These are phyloP conservation scores for Oryctes rhinoceros DNA, from an alignment of 1,140 invertebrate genomes.

Conservation along the genomic window DNA sequence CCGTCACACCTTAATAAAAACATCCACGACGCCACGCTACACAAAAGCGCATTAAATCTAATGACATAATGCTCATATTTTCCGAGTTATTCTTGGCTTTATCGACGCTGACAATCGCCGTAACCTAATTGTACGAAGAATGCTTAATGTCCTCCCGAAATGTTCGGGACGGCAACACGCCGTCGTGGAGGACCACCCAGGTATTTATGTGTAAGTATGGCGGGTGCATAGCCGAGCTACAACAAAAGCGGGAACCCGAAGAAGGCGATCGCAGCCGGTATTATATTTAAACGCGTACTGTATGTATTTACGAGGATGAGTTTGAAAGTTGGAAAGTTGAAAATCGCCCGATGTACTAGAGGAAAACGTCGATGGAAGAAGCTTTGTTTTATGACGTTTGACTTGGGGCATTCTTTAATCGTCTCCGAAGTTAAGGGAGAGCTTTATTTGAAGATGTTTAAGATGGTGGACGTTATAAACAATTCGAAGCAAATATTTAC, in stretches of 20 bases:
- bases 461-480: no score
- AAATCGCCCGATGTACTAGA: no score
- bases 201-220: not conserved
- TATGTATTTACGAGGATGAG: not conserved
- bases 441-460: no score
- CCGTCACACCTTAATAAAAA: constrained; percentile 35
- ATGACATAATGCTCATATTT: constrained; percentile 30
- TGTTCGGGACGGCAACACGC: constrained; percentile 16
- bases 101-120: constrained; percentile 24
- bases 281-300: not conserved
- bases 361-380: no score
- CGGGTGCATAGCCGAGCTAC: not conserved
- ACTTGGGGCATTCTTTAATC: no score
- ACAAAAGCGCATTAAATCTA: constrained; percentile 24
- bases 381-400: no score
- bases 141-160: constrained; percentile 25
- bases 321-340: no score
- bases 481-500: no score
- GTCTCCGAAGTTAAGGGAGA: no score
- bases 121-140: constrained; percentile 26
- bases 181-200: constrained; percentile 9
- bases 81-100: not conserved
- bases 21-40: not conserved
- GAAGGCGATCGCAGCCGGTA: not conserved
- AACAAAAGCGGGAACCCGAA: constrained; percentile 10